Base-by-base conservation (phyloP, 2,797 vertebrate species). In the Hydrocynus forskahlii region DNA sequence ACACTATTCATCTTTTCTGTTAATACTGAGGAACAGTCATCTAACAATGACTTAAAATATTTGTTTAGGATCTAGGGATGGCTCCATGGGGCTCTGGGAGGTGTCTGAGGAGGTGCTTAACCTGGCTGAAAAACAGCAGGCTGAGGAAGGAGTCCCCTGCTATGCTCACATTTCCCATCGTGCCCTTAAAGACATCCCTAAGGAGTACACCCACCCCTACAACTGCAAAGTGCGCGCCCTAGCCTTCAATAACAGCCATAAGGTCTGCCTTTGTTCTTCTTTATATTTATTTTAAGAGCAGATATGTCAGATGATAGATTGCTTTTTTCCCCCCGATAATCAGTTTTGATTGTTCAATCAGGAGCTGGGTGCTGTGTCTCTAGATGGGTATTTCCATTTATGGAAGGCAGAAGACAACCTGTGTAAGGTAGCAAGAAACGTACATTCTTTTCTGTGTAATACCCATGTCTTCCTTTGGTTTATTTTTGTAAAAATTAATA, bases 1-100 rank as follows among this genome's bases (percentile, higher is more conserved):
- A 35, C 35, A 35, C 4, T 35, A 35, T 35, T 35, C 2, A 35
- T 35, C 35, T 35, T 35, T 35, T 35, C 35, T 4, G 35, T 35
- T 35, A 35, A 35, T 35, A 35, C 35, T 35, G 35, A 35, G 35
- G 4, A 35, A 35, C 2, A 35, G 4, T 35, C 35, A 12, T 48
- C 9, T 48, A 48, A 48, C 45, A 5, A 5, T 35, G 35, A 35
- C 35, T 35, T 35, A 35, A 35, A 35, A 35, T 66, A 0, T 21
- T 70, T 0, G 74, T 6, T 5, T 74, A 99, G 98, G 98, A 70
- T 99, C 98, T 57, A 95, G 98, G 25, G 98, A 99, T 77, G 98
- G 98, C 86, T 99, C 98, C 0, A 99, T 99, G 98, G 98, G 97
- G 69, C 93, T 99, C 60, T 99, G 98, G 98, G 97, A 99, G 89